Base-by-base conservation (phyloP, 1,140 invertebrate genomes). In the Drosophila lacertosa region DNA sequence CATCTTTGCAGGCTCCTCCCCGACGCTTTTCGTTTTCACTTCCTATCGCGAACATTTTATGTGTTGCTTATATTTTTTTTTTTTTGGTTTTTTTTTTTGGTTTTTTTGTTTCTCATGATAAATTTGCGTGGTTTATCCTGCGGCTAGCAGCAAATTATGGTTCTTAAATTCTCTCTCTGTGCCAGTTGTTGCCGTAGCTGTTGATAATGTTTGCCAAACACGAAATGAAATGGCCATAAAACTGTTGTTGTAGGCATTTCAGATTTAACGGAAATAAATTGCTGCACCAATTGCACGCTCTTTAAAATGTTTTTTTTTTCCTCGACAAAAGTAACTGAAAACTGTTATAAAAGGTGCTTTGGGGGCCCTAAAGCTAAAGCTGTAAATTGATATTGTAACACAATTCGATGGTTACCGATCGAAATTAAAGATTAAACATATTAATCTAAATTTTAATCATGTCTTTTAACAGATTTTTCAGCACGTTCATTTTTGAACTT, bases 41-140 rank as follows among this genome's bases (percentile, higher is more conserved):
- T 77, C 77, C 58, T 71, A 68, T 68, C 65, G 20, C 39, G 26
- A n/a, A n/a, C n/a, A n/a, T n/a, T n/a, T n/a, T n/a, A n/a, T n/a
- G n/a, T n/a, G n/a, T n/a, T n/a, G n/a, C n/a, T n/a, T n/a, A n/a
- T n/a, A n/a, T n/a, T n/a, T 68, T 83, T 86, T 80, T 62, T 79
- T 54, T 75, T 53, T 75, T 75, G 64, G 58, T 68, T 83, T 86
- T 80, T 62, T 79, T 54, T 75, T 53, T 75, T 75, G 64, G 58
- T 54, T 50, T 22, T 70, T 53, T 82, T 68, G 50, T 81, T 83
- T 78, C 77, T 84, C 80, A 81, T 84, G 77, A 84, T 84, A 84
- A 84, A 86, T 84, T 86, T 77, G 82, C 80, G 73, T 86, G 77
- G 76, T 67, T 84, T 84, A 70, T 86, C 80, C 80, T 86, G 80